Evolutionary conservation across 2,888 invertebrate species (phyloP), one percentile per base, ranked within the genome.

Genomic region (Sisyra terminalis): DNA sequence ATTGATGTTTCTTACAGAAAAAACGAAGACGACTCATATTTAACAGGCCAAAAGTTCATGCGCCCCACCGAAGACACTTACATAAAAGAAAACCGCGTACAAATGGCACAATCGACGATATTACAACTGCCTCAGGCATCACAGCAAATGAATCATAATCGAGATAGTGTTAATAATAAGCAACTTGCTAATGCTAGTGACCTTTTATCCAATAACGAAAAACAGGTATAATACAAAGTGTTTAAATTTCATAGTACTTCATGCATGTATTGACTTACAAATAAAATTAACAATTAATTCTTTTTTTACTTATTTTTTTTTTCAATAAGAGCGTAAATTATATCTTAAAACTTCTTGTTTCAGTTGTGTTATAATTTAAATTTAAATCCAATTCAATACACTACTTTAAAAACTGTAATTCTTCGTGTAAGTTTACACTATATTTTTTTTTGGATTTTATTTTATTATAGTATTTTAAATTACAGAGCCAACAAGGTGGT

Each of bases 41-140:
- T 73, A 77, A 84, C 68, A 73, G 85, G 73, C 78, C 82, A 72
- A 88, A 88, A 68, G 76, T 83, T 66, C 86, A 86, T 67, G 80
- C 78, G 66, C 80, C 82, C 69, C 72, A 78, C 63, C 58, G 65
- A 57, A 60, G 66, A 54, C 52, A 38, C 37, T 29, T 54, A 51
- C 56, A 43, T 16, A 38, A 38, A 18, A 15, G 37, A 37, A 16
- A 34, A 24, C 42, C 42, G 14, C 15, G 35, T 11, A 5, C 35
- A 14, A 14, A 29, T n/a, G 11, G n/a, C 13, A 39, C 18, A n/a
- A 39, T 18, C 3, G 16, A 45, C 54, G 50, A 54, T 57, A 52
- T 55, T 52, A 51, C 56, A 57, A 47, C 52, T 51, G 45, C 52
- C 53, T 46, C 50, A 49, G 47, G 53, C 51, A 48, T 55, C 55